These are phyloP conservation scores for Tanytarsus gracilentus DNA, from an alignment of 2,888 invertebrate species.

Conservation along the genomic window DNA sequence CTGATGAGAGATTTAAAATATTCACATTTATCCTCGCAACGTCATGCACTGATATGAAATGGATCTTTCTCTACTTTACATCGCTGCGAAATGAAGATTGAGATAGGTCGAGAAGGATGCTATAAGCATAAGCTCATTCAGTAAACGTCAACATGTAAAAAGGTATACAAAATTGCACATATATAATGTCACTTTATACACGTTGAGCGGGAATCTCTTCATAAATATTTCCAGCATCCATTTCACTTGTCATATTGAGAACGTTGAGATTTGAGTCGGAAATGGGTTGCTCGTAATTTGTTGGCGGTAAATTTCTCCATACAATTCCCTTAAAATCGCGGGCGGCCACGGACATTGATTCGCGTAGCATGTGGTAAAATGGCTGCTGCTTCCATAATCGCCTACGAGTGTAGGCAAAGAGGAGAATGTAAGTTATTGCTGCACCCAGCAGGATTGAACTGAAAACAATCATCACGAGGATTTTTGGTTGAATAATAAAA, in stretches of 20 bases:
- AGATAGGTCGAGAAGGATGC: background rate
- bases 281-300: conserved; percentile 26
- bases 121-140: too few species aligned
- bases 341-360: too few species aligned
- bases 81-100: conserved; percentile 13
- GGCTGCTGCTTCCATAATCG: conserved; percentile 4
- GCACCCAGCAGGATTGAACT: conserved; percentile 7
- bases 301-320: conserved; percentile 12
- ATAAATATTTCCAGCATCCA: background rate
- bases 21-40: too few species aligned
- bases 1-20: too few species aligned
- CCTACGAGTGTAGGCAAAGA: background rate
- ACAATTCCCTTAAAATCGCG: conserved; percentile 10
- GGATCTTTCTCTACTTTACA: background rate
- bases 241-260: conserved; percentile 4
- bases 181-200: too few species aligned
- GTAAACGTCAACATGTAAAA: too few species aligned
- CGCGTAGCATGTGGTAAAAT: conserved; percentile 24
- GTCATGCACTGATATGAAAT: too few species aligned
- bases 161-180: too few species aligned
- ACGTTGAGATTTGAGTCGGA: background rate
- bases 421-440: background rate
- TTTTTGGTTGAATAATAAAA: background rate
- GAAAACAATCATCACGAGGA: conserved; percentile 1
- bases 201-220: conserved; percentile 11